Percentiles rank a stretch among this genome's conserved stretches.
Evolutionary conservation across 1,140 invertebrate genomes (phyloP).

Genomic region (Cyphomyrmex costatus): DNA sequence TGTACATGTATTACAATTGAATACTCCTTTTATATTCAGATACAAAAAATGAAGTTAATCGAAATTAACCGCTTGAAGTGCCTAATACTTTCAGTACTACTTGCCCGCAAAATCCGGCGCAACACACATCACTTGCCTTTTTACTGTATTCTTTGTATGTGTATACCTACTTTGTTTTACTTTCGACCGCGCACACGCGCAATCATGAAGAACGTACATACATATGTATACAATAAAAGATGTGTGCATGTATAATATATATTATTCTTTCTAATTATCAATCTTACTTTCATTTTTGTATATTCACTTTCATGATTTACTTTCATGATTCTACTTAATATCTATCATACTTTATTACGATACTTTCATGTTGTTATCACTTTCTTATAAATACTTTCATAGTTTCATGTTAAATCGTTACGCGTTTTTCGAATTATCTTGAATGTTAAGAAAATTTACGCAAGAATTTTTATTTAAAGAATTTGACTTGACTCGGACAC

Average conservation of each 20-base stretch:
- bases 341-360: slow-evolving; percentile 41
- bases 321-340: slow-evolving; percentile 62
- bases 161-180: slow-evolving; percentile 2
- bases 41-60: slow-evolving; percentile 16
- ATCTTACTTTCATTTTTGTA: slow-evolving; percentile 63
- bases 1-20: neutral
- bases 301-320: slow-evolving; percentile 68
- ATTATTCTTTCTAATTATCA: slow-evolving; percentile 60
- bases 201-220: slow-evolving; percentile 43
- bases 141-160: slow-evolving; percentile 40
- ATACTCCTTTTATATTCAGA: neutral
- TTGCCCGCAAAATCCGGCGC: slow-evolving; percentile 53
- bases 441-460: slow-evolving; percentile 14
- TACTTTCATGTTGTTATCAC: slow-evolving; percentile 76
- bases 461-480: neutral
- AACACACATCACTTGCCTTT: slow-evolving; percentile 27
- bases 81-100: slow-evolving; percentile 30
- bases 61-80: slow-evolving; percentile 6
- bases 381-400: slow-evolving; percentile 84
- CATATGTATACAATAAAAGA: slow-evolving; percentile 60
- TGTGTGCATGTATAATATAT: slow-evolving; percentile 23
- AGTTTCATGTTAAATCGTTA: slow-evolving; percentile 71
- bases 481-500: neutral
- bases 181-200: neutral
- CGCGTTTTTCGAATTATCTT: neutral